Evolutionary conservation across 2,888 invertebrate species (phyloP), one percentile per base, ranked within the genome.

Genomic region (Hyalella azteca): DNA sequence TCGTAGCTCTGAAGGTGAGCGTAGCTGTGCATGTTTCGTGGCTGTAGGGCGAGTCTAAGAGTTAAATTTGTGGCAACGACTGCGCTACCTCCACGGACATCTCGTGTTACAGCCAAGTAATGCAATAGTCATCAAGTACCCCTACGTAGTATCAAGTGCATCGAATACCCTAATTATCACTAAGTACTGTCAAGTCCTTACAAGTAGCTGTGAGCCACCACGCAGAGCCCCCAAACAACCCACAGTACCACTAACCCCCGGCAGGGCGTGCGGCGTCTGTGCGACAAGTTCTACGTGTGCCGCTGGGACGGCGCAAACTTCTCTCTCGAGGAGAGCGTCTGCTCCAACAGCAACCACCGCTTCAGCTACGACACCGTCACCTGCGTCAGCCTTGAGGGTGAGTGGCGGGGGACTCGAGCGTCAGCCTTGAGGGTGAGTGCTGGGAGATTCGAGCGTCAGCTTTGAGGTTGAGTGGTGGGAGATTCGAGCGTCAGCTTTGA

Each of bases 201-300:
- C 45, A 45, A 15, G 45, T 15, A 11, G 45, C 45, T 11, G 45
- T 45, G 7, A 11, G 9, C 45, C 45, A 45, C 15, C 9, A 45
- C 45, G 45, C 15, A 45, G 7, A 15, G 45, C 15, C 45, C 15
- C 22, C 3, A 49, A 49, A 45, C 15, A 11, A 45, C 9, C 45
- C 15, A 7, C 9, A 7, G 15, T 22, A 22, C 19, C n/a, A n/a
- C 0, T 49, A 9, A 4, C 4, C 4, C 54, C 9, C 29, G 22
- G 49, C 54, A 80, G 80, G 75, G 48, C 19, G 29, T 7, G 13
- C 73, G 59, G 29, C 22, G 73, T 45, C 50, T 80, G 73, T 80
- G 80, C 59, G 32, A 15, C 22, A 50, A 54, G 11, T 80, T 78
- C 75, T 80, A 59, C 66, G 80, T 78, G 78, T 80, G 80, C 39